These are phyloP conservation scores for Oithona nana DNA, from an alignment of 2,888 invertebrate genomes.

Conservation along the genomic window DNA sequence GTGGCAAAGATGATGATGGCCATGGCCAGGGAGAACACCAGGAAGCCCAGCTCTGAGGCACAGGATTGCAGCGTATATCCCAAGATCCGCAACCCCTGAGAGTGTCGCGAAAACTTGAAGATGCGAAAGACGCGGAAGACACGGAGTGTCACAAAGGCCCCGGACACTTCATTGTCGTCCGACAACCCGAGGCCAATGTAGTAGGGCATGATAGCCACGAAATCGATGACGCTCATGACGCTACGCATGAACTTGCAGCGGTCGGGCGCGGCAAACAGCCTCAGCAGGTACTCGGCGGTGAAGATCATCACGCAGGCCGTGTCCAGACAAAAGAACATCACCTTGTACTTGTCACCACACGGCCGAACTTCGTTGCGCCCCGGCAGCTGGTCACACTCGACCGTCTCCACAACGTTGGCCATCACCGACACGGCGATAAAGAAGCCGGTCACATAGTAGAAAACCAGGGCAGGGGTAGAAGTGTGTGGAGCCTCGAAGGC, in stretches of 20 bases:
- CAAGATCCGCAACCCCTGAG: slow-evolving; percentile 83
- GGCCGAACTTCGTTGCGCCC: slow-evolving; percentile 38
- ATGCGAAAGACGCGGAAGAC: slow-evolving; percentile 99
- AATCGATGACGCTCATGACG: slow-evolving; percentile 98
- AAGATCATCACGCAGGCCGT: slow-evolving; percentile 99
- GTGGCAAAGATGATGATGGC: slow-evolving; percentile 99
- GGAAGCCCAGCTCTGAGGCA: slow-evolving; percentile 95
- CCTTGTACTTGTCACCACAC: slow-evolving; percentile 94
- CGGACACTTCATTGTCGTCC: slow-evolving; percentile 45
- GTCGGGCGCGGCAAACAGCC: slow-evolving; percentile 91
- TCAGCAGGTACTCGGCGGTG: slow-evolving; percentile 42
- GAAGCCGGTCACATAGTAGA: slow-evolving; percentile 98
- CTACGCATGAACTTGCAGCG: slow-evolving; percentile 91
- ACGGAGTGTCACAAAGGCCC: slow-evolving; percentile 93
- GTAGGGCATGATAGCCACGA: slow-evolving; percentile 96
- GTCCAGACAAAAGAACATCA: slow-evolving; percentile 96
- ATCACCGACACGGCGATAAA: slow-evolving; percentile 98
- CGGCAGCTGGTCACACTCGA: slow-evolving; percentile 73
- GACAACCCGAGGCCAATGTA: slow-evolving; percentile 94
- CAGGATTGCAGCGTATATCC: slow-evolving; percentile 98
- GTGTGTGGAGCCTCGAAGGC: slow-evolving; percentile 99
- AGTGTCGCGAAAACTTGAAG: slow-evolving; percentile 99
- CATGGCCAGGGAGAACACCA: slow-evolving; percentile 98
- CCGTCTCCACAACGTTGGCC: slow-evolving; percentile 97
- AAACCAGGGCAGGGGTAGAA: slow-evolving; percentile 94